Conservation (phyloP, 2,113 vertebrate genomes). For the Scatophagus argus region DNA sequence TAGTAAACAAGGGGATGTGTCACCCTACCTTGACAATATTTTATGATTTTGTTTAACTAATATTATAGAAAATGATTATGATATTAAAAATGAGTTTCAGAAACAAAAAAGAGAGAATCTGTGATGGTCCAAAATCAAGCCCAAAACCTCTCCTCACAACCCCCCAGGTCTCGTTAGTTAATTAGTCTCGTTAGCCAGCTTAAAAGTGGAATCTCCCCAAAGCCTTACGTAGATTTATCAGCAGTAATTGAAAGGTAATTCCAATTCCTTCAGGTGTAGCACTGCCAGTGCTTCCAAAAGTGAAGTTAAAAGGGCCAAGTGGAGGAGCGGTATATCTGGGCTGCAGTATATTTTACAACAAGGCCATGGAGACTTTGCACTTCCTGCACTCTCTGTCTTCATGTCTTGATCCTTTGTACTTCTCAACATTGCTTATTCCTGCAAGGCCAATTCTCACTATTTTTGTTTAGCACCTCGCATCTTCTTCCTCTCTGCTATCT, state of each 20-base stretch:
- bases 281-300: slow-evolving; percentile 51
- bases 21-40: neutral
- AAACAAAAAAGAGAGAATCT: slow-evolving; percentile 20
- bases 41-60: slow-evolving; percentile 1
- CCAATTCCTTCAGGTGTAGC: slow-evolving; percentile 60
- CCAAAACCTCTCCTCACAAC: slow-evolving; percentile 26
- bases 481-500: slow-evolving; percentile 30
- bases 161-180: slow-evolving; percentile 68
- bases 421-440: slow-evolving; percentile 37
- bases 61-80: slow-evolving; percentile 20
- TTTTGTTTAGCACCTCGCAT: slow-evolving; percentile 52
- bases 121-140: slow-evolving; percentile 30
- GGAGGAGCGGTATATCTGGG: slow-evolving; percentile 24
- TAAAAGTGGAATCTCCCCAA: slow-evolving; percentile 74
- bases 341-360: slow-evolving; percentile 34
- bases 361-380: slow-evolving; percentile 21
- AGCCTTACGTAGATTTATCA: slow-evolving; percentile 75
- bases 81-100: slow-evolving; percentile 41
- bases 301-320: slow-evolving; percentile 53
- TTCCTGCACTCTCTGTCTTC: slow-evolving; percentile 19
- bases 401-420: slow-evolving; percentile 32
- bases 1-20: slow-evolving; percentile 4
- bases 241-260: slow-evolving; percentile 77
- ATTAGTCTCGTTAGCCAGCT: slow-evolving; percentile 78
- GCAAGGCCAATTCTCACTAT: slow-evolving; percentile 37